Evolutionary conservation across 2,797 vertebrate species (phyloP), one percentile per base, ranked within the genome.

Genomic region (Oreochromis grahami): DNA sequence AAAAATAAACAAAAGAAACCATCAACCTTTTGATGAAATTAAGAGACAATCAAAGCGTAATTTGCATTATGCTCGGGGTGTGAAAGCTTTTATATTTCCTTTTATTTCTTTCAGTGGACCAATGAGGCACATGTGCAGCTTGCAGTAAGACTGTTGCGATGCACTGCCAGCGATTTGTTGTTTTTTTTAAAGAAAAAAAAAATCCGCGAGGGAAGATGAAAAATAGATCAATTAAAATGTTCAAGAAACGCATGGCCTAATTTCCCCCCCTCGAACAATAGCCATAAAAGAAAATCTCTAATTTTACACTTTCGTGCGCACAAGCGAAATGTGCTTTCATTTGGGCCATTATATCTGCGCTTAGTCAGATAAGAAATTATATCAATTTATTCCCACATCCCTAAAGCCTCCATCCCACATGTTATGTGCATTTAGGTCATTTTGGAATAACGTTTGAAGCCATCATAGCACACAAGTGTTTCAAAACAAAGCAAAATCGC

Each of bases 1-100:
- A 77, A 97, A 96, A 95, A 94, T 94, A 97, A 98, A 97, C 96
- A 97, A 97, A 98, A 97, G 97, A 97, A 97, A 78, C 17, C 60
- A 97, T 97, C 96, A 95, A 96, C 95, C 96, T 97, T 98, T 97
- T 98, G 97, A 97, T 98, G 96, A 97, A 98, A 98, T 99, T 98
- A 98, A 97, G 97, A 98, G 97, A 95, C 96, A 98, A 98, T 98
- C 98, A 98, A 97, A 98, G 97, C 93, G 96, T 96, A 94, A 97
- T 97, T 97, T 97, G 96, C 96, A 95, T 96, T 93, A 94, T 90
- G 92, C 80, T 82, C 52, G 58, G 86, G 74, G 48, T 84, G 91
- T 80, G 85, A 91, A 82, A 38, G 60, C 74, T 81, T 87, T 89
- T 87, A 72, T 29, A 53, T 88, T 85, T 81, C 34, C 79, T 88